Evolutionary conservation across 2,113 vertebrate species (phyloP).

Genomic region (Muntiacus reevesi): DNA sequence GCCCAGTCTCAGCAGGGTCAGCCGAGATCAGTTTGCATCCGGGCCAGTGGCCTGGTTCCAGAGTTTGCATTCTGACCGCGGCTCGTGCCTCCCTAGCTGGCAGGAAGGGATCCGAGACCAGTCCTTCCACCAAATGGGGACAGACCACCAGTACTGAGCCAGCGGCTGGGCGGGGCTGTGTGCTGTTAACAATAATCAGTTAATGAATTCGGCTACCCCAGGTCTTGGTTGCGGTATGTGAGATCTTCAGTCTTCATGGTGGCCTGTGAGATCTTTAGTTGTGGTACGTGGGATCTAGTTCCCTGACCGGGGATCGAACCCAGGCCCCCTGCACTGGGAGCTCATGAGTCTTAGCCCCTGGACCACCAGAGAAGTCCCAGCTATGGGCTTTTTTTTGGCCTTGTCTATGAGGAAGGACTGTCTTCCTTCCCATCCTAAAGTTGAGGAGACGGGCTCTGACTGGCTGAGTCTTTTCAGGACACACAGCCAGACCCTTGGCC

Average conservation of each 20-base stretch:
- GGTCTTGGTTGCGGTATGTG: not conserved
- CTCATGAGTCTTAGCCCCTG: not conserved
- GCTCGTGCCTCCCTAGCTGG: not conserved
- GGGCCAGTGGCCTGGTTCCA: not conserved
- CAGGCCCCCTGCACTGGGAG: not conserved
- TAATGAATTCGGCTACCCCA: not conserved
- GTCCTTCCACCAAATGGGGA: not conserved
- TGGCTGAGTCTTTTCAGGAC: not conserved
- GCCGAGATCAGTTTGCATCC: not conserved
- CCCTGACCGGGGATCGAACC: not conserved
- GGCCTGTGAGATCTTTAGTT: not conserved
- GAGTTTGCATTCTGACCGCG: fast-evolving
- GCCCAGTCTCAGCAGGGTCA: not conserved
- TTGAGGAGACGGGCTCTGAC: not conserved
- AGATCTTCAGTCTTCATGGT: not conserved
- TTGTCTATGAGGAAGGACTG: not conserved
- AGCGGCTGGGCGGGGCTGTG: fast-evolving
- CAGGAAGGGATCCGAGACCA: not conserved
- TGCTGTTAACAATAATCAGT: not conserved
- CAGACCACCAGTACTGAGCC: fast-evolving
- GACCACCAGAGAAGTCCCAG: not conserved
- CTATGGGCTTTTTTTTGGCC: not conserved
- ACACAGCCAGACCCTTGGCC: too few relatives aligned
- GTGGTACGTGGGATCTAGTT: not conserved
- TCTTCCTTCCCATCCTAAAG: not conserved